Conservation (phyloP, 1,140 invertebrate species). For the Drosophila leontia region DNA sequence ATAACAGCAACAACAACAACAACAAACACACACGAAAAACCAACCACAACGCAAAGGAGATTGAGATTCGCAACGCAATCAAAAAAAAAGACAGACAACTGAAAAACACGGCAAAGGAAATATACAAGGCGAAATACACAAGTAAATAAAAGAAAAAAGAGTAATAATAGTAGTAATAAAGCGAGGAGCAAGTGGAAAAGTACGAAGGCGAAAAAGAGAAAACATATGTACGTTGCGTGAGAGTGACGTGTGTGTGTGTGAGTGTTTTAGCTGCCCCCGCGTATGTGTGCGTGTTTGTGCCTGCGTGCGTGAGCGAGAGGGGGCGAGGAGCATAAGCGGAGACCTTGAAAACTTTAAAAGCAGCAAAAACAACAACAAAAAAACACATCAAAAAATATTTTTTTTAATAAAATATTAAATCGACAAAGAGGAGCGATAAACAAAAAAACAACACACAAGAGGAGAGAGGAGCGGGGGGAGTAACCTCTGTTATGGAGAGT, state of each 20-base stretch:
- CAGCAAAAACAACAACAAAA: conserved; percentile 39
- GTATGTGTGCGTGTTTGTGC: conserved; percentile 2
- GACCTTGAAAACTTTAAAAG: conserved; percentile 81
- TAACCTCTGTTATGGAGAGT: conserved; percentile 77
- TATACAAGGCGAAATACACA: conserved; percentile 63
- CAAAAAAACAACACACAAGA: not conserved
- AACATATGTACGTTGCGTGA: conserved; percentile 66
- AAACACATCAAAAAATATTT: not conserved
- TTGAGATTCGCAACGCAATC: conserved; percentile 77
- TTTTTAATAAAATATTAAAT: conserved; percentile 57
- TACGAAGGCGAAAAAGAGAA: conserved; percentile 58
- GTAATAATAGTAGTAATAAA: conserved; percentile 48
- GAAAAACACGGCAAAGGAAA: conserved; percentile 32
- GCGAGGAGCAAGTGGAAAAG: conserved; percentile 52
- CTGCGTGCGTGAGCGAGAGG: conserved; percentile 33
- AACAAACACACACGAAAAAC: conserved; percentile 34
- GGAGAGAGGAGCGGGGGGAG: conserved; percentile 5
- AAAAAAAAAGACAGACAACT: conserved; percentile 48
- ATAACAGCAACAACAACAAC: conserved; percentile 53
- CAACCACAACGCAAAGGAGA: conserved; percentile 58
- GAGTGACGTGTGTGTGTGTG: conserved; percentile 32
- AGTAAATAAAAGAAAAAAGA: conserved; percentile 42
- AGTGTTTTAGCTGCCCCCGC: not conserved
- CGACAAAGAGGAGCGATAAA: conserved; percentile 31
- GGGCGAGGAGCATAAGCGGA: conserved; percentile 54